Percentiles rank a stretch among this genome's conserved stretches.
Evolutionary conservation across 2,888 invertebrate species (phyloP).

Genomic region (Pseudoips prasinana): DNA sequence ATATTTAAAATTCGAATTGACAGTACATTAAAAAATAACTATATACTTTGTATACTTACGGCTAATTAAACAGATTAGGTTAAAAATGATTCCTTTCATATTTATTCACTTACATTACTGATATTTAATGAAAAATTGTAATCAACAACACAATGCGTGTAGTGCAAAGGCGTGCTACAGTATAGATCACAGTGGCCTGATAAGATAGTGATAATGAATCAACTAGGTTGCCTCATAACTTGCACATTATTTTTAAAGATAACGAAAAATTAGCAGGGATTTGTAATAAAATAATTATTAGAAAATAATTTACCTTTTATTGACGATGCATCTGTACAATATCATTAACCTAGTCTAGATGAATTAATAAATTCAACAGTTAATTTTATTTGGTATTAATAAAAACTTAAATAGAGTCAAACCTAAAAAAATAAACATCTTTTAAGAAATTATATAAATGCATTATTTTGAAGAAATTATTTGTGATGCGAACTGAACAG

Average conservation of each 20-base stretch:
- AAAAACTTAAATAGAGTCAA: constrained; percentile 4
- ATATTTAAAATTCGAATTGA: too few relatives aligned
- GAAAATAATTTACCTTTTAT: constrained; percentile 35
- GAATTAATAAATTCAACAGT: constrained; percentile 11
- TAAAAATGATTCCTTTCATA: constrained; percentile 38
- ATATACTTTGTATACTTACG: constrained; percentile 61
- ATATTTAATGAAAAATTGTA: constrained; percentile 29
- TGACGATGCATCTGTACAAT: constrained; percentile 26
- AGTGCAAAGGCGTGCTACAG: constrained; percentile 41
- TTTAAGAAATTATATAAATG: constrained; percentile 8
- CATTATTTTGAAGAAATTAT: background rate
- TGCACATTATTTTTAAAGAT: constrained; percentile 15
- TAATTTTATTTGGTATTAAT: constrained; percentile 23
- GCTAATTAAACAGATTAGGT: constrained; percentile 32
- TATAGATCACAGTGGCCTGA: constrained; percentile 48
- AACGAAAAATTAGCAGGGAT: constrained; percentile 9
- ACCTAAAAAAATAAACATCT: constrained; percentile 3
- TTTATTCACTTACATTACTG: constrained; percentile 28
- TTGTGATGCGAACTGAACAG: constrained; percentile 7
- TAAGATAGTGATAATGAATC: constrained; percentile 65
- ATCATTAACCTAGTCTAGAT: constrained; percentile 16
- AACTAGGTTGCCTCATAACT: constrained; percentile 34
- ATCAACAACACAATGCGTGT: constrained; percentile 39
- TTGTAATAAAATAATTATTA: constrained; percentile 19
- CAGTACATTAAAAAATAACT: too few relatives aligned